Base-by-base conservation (phyloP, 2,888 invertebrate genomes). In the Antheraea assamensis region DNA sequence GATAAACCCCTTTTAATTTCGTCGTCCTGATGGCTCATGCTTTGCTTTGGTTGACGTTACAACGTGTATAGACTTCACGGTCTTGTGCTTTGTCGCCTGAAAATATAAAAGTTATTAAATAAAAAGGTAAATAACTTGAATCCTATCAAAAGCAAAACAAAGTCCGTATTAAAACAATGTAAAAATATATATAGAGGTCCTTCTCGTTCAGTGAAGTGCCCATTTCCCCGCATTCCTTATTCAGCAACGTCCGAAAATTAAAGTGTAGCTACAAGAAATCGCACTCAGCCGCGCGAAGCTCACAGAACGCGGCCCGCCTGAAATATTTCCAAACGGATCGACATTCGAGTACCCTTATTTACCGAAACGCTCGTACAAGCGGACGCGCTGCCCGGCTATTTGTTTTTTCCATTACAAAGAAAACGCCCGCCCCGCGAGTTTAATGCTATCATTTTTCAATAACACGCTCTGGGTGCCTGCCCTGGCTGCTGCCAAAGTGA, bases 371-470 rank as follows among this genome's bases (percentile, higher is more conserved):
- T 85, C 75, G 76, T 76, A 78, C 77, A 75, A 13, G 71, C 71
- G 71, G 27, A 27, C 72, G 72, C 30, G 27, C 15, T 49, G 68
- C 68, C 61, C 61, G 61, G 61, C 55, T 91, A 88, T 92, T 92
- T 93, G 92, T 92, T 92, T 94, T 94, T 93, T 93, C 91, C 92
- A 93, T 93, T 92, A 92, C 90, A 91, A 91, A 89, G 87, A 89
- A 86, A 82, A 35, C 31, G 68, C 68, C 68, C 93, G 93, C 93
- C 94, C 92, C 85, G 86, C 83, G 80, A 78, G 77, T 21, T 79
- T 81, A 83, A 85, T 88, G 87, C 90, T 88, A 92, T 93, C 92
- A 92, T 92, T 92, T 92, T 94, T 94, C 94, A 93, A 93, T 94
- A 92, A 90, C 88, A 79, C 87, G 81, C 80, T 82, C 82, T 82